Conservation (phyloP, 2,797 vertebrate species). For the Trachurus trachurus region DNA sequence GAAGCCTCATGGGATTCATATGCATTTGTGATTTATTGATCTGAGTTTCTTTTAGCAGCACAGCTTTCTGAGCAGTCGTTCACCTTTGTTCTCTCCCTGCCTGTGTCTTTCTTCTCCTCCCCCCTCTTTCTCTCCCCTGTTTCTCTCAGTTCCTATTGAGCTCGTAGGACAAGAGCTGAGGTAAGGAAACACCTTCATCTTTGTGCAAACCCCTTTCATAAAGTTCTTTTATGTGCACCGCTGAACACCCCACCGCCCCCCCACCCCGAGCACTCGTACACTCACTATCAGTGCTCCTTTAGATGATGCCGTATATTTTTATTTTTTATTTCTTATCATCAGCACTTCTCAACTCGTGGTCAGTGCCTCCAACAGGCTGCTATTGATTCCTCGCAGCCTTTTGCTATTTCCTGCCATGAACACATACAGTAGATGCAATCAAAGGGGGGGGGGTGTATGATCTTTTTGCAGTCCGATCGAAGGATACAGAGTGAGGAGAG, state of each 20-base stretch:
- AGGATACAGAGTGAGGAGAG: slow-evolving; percentile 35
- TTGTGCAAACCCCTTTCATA: slow-evolving; percentile 66
- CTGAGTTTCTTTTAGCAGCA: slow-evolving; percentile 77
- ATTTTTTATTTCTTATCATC: slow-evolving; percentile 56
- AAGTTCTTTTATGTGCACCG: slow-evolving; percentile 65
- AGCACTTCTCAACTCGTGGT: slow-evolving; percentile 56
- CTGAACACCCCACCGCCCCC: slow-evolving; percentile 17
- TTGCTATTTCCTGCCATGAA: slow-evolving; percentile 61
- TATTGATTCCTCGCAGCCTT: slow-evolving; percentile 68
- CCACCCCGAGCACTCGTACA: slow-evolving; percentile 22
- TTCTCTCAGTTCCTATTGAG: slow-evolving; percentile 89
- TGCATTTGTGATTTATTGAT: slow-evolving; percentile 86
- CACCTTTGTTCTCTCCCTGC: slow-evolving; percentile 72
- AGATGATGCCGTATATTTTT: slow-evolving; percentile 53
- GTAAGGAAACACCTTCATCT: slow-evolving; percentile 82
- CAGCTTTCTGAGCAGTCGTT: slow-evolving; percentile 74
- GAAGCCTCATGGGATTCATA: slow-evolving; percentile 71
- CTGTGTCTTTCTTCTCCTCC: slow-evolving; percentile 28
- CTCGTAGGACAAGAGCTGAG: slow-evolving; percentile 94
- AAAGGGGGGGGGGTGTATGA: slow-evolving; percentile 38
- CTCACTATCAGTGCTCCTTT: slow-evolving; percentile 43
- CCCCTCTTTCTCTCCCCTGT: slow-evolving; percentile 2
- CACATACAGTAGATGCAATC: slow-evolving; percentile 37
- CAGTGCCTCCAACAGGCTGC: slow-evolving; percentile 59
- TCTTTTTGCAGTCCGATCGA: slow-evolving; percentile 52